Base-by-base conservation (phyloP, 2,888 invertebrate genomes). In the Dasysyrphus tricinctus region DNA sequence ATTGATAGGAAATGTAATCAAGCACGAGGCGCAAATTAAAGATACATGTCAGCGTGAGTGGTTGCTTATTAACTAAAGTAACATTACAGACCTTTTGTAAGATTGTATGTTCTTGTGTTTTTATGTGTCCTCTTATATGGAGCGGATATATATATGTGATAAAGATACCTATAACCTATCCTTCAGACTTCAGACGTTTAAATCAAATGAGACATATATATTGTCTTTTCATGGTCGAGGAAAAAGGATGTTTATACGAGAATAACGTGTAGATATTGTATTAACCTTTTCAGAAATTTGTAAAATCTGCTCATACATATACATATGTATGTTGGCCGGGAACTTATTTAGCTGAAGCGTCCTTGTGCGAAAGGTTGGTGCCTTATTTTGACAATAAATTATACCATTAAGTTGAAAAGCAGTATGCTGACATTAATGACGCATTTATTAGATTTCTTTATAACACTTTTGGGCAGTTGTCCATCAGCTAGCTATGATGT, bases 1-100 rank as follows among this genome's bases (percentile, higher is more conserved):
- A 80, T 84, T 80, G 76, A 80, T 67, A 80, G 61, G 29, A 77
- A 85, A 85, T 72, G 80, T 80, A 80, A 85, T 85, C 73, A 80
- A 77, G 54, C 39, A 69, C 73, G 54, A 77, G 73, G 73, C 47
- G 77, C 65, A 67, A 73, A 79, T 74, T 79, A 63, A 74, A 54
- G 29, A 16, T 51, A 65, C 16, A 67, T 34, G 6, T 16, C 49
- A 67, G 14, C 12, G 6, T 73, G 12, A 47, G 19, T 19, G 9
- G 7, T 11, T 47, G 32, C 44, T 44, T 63, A 32, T 65, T 32
- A 19, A 14, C 19, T 8, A n/a, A 29, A 29, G 12, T 34, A 51
- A 34, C 49, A 63, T n/a, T 24, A 63, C 4, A 14, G 59, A 24
- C 24, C 24, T 24, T 24, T 14, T 61, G 16, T 19, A 11, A 14